These are phyloP conservation scores for Corydoras maculifer DNA, from an alignment of 2,113 vertebrate genomes.

Conservation along the genomic window DNA sequence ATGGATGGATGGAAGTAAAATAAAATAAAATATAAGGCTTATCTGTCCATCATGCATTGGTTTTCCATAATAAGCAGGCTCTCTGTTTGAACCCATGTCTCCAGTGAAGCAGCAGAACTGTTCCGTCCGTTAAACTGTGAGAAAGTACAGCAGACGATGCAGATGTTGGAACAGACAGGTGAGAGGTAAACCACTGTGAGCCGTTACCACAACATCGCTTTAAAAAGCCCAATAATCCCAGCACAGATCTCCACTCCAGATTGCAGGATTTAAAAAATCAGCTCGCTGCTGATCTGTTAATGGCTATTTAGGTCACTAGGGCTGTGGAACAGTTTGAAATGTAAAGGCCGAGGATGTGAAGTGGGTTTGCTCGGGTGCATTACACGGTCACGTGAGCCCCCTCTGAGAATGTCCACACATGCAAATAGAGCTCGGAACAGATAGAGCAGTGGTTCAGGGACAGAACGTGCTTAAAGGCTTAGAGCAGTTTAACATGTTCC, in stretches of 20 bases:
- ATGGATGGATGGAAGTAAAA: too few relatives aligned
- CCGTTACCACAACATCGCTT: slow-evolving; percentile 25
- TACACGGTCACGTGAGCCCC: slow-evolving; percentile 17
- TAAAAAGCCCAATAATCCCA: slow-evolving; percentile 48
- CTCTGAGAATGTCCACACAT: neutral
- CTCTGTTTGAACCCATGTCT: too few relatives aligned
- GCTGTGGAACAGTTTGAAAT: slow-evolving; percentile 48
- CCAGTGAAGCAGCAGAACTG: too few relatives aligned
- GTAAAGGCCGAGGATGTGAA: slow-evolving; percentile 35
- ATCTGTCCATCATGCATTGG: too few relatives aligned
- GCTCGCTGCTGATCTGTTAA: slow-evolving; percentile 56
- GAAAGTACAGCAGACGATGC: too few relatives aligned
- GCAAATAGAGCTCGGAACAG: neutral
- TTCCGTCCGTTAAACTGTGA: too few relatives aligned
- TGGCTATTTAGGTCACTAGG: slow-evolving; percentile 59
- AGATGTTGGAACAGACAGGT: neutral
- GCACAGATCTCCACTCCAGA: slow-evolving; percentile 44
- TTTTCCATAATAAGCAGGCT: too few relatives aligned
- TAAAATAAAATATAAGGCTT: too few relatives aligned
- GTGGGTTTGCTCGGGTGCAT: slow-evolving; percentile 17
- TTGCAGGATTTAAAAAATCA: slow-evolving; percentile 55
- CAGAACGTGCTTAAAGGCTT: slow-evolving; percentile 26
- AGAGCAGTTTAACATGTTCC: slow-evolving; percentile 3
- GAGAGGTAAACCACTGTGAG: slow-evolving; percentile 22
- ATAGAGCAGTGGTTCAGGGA: slow-evolving; percentile 10